Evolutionary conservation across 2,797 vertebrate species (phyloP).

Genomic region (Scolopax rusticola): DNA sequence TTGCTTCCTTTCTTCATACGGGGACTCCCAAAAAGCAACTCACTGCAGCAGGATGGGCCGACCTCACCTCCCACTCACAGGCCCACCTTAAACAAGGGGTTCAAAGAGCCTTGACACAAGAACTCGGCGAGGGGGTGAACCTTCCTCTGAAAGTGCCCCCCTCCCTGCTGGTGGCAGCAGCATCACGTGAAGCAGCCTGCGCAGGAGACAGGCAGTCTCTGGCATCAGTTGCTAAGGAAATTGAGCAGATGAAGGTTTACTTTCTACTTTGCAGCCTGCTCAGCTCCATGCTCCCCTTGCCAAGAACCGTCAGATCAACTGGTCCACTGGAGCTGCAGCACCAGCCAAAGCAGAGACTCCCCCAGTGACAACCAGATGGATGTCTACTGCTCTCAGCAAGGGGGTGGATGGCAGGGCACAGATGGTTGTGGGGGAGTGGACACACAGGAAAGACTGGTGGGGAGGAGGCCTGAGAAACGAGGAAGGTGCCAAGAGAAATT

Average conservation of each 20-base stretch:
- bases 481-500: not conserved
- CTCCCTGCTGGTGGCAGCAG: not conserved
- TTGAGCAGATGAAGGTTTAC: conserved; percentile 25
- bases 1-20: not conserved
- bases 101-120: not conserved
- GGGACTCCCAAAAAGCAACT: not conserved
- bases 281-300: not conserved
- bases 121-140: not conserved
- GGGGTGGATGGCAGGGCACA: not conserved
- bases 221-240: conserved; percentile 44
- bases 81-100: not conserved
- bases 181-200: not conserved
- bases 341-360: conserved; percentile 9
- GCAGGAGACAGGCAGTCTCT: conserved; percentile 25
- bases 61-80: not conserved
- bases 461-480: not conserved
- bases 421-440: conserved; percentile 17
- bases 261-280: conserved; percentile 21
- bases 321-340: conserved; percentile 12
- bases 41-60: not conserved
- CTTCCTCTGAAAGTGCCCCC: not conserved
- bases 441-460: not conserved
- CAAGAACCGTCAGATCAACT: conserved; percentile 43
- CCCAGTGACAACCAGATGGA: conserved; percentile 33
- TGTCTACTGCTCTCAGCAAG: not conserved